Evolutionary conservation across 2,888 invertebrate genomes (phyloP), one percentile per base, ranked within the genome.

Genomic region (Calameuta pallipes): DNA sequence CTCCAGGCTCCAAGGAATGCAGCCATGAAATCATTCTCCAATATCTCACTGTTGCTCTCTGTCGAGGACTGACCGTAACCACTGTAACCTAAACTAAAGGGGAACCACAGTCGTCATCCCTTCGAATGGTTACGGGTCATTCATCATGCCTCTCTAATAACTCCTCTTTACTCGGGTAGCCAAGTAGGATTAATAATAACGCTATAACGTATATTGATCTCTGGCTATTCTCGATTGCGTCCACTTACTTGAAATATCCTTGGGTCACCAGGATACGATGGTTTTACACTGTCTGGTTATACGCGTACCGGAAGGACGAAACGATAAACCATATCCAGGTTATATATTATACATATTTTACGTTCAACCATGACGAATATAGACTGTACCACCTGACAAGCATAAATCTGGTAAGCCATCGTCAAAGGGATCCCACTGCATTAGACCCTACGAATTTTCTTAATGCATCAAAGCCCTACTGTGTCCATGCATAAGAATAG

Each of bases 11-110:
- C 79, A 75, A 76, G 88, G 90, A 90, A 90, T 90, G 90, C 86
- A 85, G 84, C 86, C 87, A 87, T 87, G 87, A 87, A 90, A 90
- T 90, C 87, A 87, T 90, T 88, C 88, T 86, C 85, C 85, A 83
- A 87, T 88, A 87, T 89, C 87, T 89, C 87, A 88, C 86, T 86
- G 84, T 85, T 79, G 73, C 78, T 75, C 71, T 76, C 73, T 37
- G 35, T 75, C 75, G 74, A 80, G 78, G 77, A 76, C 69, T 74
- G 78, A 76, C 70, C 70, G 75, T 36, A 37, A 71, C 31, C 71
- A 31, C 71, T 71, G 71, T 34, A 23, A 71, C 33, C 71, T 31
- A 31, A 34, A 31, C 71, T 31, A 12, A 34, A 71, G 71, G 34
- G 34, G 71, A 71, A 56, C 56, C 71, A 71, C 30, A 31, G 71